Evolutionary conservation across 2,797 vertebrate species (phyloP), one percentile per base, ranked within the genome.

Genomic region (Eleutherodactylus coqui): DNA sequence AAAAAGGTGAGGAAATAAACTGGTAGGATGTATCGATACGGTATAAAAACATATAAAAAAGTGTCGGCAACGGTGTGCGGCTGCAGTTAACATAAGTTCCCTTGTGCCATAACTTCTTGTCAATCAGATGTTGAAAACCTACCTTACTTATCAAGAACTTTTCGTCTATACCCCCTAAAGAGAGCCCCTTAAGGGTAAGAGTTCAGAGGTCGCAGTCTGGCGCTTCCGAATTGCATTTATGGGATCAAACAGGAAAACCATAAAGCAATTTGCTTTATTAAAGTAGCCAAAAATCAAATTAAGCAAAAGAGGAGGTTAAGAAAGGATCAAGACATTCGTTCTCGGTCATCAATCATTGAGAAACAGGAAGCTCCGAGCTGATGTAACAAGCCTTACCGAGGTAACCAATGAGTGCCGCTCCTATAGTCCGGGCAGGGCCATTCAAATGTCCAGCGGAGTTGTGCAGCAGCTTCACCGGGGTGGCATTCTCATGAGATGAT

Each of bases 401-500:
- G 90, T 99, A 99, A 49, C 98, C 97, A 14, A 99, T 97, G 86
- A 99, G 95, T 10, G 96, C 95, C 4, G 98, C 98, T 21, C 98
- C 98, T 2, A 99, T 91, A 24, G 96, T 96, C 3, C 98, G 95
- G 0, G 98, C 98, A 0, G 97, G 94, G 11, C 98, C 98, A 5
- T 97, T 99, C 79, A 99, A 95, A 90, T 99, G 98, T 0, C 97
- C 97, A 0, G 96, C 97, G 0, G 98, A 96, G 2, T 99, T 99
- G 86, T 98, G 97, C 0, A 99, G 92, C 86, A 99, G 89, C 81
- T 99, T 99, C 85, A 99, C 97, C 0, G 98, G 98, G 0, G 98
- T 99, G 89, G 98, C 97, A 5, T 98, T 99, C 92, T 99, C 98
- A 84, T 99, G 98, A 85, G 98, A 99, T 51, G 97, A 99, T 91